A percentile compares a stretch with the other conserved stretches of the same genome.
Evolutionary conservation across 2,797 vertebrate species (phyloP).

Genomic region (Hypotaenidia okinawae): DNA sequence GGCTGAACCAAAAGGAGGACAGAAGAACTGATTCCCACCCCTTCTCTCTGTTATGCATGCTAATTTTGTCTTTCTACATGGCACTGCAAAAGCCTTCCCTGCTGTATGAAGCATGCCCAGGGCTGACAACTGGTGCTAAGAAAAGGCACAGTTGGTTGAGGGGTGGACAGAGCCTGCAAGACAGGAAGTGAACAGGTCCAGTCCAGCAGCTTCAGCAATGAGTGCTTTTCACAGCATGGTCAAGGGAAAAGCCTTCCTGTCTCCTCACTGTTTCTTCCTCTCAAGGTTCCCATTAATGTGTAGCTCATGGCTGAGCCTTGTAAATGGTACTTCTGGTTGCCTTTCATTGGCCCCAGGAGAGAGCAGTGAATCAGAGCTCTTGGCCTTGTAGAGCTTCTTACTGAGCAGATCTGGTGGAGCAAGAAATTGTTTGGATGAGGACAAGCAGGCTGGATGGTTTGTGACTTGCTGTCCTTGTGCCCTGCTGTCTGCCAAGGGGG

Average conservation of each 20-base stretch:
- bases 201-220: not conserved
- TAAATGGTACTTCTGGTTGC: not conserved
- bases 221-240: not conserved
- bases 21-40: not conserved
- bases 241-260: not conserved
- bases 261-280: not conserved
- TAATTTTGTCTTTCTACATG: rapidly evolving
- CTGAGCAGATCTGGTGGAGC: not conserved
- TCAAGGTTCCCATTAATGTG: not conserved
- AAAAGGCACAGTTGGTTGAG: not conserved
- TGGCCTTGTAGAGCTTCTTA: not conserved
- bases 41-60: not conserved
- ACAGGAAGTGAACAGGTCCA: not conserved
- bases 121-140: not conserved
- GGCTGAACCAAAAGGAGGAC: not conserved
- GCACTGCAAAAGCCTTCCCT: not conserved
- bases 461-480: not conserved
- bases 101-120: not conserved
- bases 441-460: not conserved
- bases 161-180: not conserved
- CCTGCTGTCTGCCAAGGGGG: not conserved
- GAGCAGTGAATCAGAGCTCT: not conserved
- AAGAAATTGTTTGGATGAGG: not conserved
- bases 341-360: not conserved
- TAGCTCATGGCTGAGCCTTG: not conserved